Conservation (phyloP, 2,888 invertebrate species). For the Calliopum simillimum region DNA sequence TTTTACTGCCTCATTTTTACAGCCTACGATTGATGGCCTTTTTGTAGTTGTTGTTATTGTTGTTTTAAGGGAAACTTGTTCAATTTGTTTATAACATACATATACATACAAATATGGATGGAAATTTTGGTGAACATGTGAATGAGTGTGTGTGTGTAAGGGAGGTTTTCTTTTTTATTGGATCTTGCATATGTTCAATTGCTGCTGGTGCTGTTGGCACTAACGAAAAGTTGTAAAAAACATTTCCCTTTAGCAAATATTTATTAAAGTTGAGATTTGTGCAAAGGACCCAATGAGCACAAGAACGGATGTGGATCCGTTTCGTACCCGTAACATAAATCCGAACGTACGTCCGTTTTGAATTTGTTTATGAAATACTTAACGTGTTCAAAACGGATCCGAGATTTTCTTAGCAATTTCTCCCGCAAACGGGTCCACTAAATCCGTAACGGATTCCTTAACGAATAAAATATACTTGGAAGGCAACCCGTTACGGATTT, state of each 20-base stretch:
- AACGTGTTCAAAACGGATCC: too few species aligned
- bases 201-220: not conserved
- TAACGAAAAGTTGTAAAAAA: constrained; percentile 11
- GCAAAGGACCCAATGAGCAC: too few species aligned
- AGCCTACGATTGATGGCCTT: constrained; percentile 10
- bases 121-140: not conserved
- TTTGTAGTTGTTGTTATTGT: not conserved
- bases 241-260: constrained; percentile 9
- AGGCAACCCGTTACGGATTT: too few species aligned
- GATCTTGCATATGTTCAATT: not conserved
- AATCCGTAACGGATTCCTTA: too few species aligned
- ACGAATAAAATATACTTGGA: too few species aligned
- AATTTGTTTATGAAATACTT: too few species aligned
- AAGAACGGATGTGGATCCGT: too few species aligned
- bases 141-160: constrained; percentile 3
- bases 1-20: not conserved
- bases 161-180: not conserved
- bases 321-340: too few species aligned
- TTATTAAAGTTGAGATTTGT: constrained; percentile 19
- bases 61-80: constrained; percentile 1
- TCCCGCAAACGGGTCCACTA: too few species aligned
- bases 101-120: too few species aligned
- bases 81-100: constrained; percentile 1
- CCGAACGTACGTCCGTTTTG: too few species aligned
- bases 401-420: too few species aligned